These are phyloP conservation scores for Rapana venosa DNA, from an alignment of 2,888 invertebrate genomes.

Conservation along the genomic window DNA sequence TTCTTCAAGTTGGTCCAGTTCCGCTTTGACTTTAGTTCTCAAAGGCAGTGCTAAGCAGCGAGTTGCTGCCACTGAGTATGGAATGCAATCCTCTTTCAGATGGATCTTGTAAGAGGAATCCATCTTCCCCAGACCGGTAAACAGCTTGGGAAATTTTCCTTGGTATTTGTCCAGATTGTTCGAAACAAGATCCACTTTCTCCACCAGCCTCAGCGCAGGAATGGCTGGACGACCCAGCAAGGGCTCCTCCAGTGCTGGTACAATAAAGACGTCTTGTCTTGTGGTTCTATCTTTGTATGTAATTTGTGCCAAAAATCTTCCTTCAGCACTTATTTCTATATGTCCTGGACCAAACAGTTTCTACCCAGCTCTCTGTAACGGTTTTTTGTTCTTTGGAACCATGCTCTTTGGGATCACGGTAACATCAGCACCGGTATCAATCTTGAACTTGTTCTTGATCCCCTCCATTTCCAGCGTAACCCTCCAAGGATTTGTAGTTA, in stretches of 20 bases:
- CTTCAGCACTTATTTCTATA: not conserved
- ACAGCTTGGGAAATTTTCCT: not conserved
- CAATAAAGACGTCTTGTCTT: not conserved
- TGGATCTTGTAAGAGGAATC: slow-evolving; percentile 11
- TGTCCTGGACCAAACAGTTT: not conserved
- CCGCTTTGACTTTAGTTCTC: slow-evolving; percentile 7
- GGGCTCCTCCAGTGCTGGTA: not conserved
- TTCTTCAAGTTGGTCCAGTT: slow-evolving; percentile 27
- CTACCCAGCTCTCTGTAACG: not conserved
- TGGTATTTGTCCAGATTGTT: not conserved
- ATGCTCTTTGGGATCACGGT: not conserved
- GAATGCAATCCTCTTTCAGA: slow-evolving; percentile 24
- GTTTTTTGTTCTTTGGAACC: not conserved
- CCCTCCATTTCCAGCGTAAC: not conserved
- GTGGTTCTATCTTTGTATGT: not conserved
- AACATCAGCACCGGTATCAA: not conserved
- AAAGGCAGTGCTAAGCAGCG: slow-evolving; percentile 25
- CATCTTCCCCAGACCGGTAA: not conserved
- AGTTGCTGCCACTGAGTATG: slow-evolving; percentile 26
- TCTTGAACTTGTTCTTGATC: not conserved
- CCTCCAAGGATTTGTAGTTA: not conserved
- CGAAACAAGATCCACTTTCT: not conserved
- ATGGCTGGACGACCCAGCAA: slow-evolving; percentile 9
- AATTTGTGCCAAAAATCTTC: not conserved
- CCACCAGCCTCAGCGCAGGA: not conserved